These are phyloP conservation scores for Crypturellus tataupa DNA, from an alignment of 2,797 vertebrate genomes.

Conservation along the genomic window DNA sequence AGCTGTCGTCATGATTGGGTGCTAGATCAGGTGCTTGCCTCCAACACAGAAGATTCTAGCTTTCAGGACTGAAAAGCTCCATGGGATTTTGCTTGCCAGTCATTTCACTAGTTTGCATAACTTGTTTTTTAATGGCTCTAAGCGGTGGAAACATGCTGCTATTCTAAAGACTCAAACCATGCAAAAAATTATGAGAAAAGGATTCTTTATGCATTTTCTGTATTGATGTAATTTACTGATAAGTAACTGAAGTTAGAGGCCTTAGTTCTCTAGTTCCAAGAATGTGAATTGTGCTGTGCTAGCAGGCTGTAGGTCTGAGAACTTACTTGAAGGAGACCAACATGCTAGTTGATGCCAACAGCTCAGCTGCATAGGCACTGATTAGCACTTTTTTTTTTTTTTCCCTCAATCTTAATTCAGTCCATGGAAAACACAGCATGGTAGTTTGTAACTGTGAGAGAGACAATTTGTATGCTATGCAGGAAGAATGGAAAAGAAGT, in stretches of 20 bases:
- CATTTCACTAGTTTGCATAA: background rate
- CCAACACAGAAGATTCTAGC: background rate
- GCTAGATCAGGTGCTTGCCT: background rate
- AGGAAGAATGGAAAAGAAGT: background rate
- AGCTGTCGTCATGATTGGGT: background rate
- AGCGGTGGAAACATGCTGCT: background rate
- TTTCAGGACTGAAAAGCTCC: conserved; percentile 12
- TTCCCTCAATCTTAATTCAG: background rate
- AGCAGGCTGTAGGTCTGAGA: background rate
- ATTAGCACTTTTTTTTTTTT: background rate
- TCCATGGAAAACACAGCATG: background rate
- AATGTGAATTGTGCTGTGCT: background rate
- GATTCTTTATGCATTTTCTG: background rate
- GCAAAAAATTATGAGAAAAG: background rate
- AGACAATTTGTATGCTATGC: background rate
- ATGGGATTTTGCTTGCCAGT: background rate
- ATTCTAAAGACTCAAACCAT: background rate
- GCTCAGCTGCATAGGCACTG: background rate
- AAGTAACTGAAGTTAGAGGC: background rate
- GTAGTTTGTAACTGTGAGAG: background rate
- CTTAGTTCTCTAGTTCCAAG: background rate
- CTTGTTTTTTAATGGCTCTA: background rate
- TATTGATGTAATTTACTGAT: background rate
- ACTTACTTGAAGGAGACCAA: background rate
- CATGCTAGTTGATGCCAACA: background rate